Conservation (phyloP, 2,797 vertebrate species). For the Halcyon badia region DNA sequence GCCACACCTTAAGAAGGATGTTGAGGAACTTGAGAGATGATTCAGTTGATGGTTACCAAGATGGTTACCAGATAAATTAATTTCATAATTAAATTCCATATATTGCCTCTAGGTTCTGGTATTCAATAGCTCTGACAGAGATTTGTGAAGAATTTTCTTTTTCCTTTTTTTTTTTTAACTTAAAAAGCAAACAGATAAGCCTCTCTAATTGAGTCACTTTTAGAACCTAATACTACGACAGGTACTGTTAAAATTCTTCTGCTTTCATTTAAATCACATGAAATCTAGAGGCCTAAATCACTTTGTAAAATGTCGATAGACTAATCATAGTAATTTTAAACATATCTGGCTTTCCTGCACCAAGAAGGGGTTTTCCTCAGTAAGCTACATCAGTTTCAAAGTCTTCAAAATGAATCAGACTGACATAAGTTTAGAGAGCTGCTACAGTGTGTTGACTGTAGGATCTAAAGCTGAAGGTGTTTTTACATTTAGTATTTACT, state of each 20-base stretch:
- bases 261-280: background rate
- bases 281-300: background rate
- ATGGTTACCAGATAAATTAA: background rate
- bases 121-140: background rate
- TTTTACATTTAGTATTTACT: background rate
- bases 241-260: background rate
- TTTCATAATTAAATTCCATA: background rate
- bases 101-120: background rate
- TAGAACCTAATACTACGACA: background rate
- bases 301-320: background rate
- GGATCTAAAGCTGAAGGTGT: background rate
- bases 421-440: background rate
- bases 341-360: background rate
- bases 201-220: background rate
- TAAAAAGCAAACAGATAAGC: background rate
- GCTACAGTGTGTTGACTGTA: background rate
- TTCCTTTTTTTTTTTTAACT: background rate
- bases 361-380: background rate
- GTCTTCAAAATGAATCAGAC: conserved; percentile 18
- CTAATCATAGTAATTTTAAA: background rate
- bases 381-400: background rate
- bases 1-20: background rate
- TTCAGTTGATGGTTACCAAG: background rate
- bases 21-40: background rate
- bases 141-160: background rate